These are phyloP conservation scores for Sebastes variabilis DNA, from an alignment of 2,797 vertebrate species.

Conservation along the genomic window DNA sequence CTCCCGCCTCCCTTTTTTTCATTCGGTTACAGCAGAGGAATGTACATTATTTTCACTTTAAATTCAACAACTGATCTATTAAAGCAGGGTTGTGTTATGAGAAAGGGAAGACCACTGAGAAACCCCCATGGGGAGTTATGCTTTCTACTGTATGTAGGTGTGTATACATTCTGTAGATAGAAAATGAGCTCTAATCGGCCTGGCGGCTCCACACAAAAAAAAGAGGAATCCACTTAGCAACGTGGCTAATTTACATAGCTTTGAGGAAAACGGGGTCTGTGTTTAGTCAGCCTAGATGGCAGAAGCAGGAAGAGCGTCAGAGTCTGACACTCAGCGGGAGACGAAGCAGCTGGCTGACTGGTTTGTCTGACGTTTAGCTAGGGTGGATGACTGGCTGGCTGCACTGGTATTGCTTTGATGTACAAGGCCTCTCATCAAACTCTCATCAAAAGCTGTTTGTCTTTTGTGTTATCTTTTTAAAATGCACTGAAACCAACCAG, in stretches of 20 bases:
- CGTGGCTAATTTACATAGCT: slow-evolving; percentile 76
- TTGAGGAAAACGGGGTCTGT: slow-evolving; percentile 66
- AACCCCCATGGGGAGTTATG: slow-evolving; percentile 23
- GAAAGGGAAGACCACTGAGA: slow-evolving; percentile 47
- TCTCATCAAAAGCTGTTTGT: slow-evolving; percentile 4
- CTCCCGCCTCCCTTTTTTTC: slow-evolving; percentile 1
- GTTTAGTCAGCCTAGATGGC: slow-evolving; percentile 67
- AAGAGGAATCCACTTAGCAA: slow-evolving; percentile 70
- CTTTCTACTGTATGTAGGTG: slow-evolving; percentile 45
- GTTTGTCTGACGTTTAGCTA: slow-evolving; percentile 39
- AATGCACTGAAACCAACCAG: background rate
- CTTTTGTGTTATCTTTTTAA: background rate
- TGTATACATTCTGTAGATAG: slow-evolving; percentile 59
- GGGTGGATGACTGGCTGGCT: slow-evolving; percentile 28
- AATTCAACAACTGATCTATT: slow-evolving; percentile 57
- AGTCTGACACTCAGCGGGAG: slow-evolving; percentile 61
- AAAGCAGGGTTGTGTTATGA: slow-evolving; percentile 53
- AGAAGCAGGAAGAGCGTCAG: slow-evolving; percentile 48
- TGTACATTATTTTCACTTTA: slow-evolving; percentile 52
- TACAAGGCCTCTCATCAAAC: slow-evolving; percentile 36
- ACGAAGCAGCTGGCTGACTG: slow-evolving; percentile 55
- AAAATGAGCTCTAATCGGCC: slow-evolving; percentile 60
- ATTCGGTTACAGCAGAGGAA: slow-evolving; percentile 41
- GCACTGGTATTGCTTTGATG: slow-evolving; percentile 53
- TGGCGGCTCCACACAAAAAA: slow-evolving; percentile 28